A percentile compares a stretch with the other conserved stretches of the same genome.
These are phyloP conservation scores for Trissolcus basalis DNA, from an alignment of 1,140 invertebrate species.

Conservation along the genomic window DNA sequence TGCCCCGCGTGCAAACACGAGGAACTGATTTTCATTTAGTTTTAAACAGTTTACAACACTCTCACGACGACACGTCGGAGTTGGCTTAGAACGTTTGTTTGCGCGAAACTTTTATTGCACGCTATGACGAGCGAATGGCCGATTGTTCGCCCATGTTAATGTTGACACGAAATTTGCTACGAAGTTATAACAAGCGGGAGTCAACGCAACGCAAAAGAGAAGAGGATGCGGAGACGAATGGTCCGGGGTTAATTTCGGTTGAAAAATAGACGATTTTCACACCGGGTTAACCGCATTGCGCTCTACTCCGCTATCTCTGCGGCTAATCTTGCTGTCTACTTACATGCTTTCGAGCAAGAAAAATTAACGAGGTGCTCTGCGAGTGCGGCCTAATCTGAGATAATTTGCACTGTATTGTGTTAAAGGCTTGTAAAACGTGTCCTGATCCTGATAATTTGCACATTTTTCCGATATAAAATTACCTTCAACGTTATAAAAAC, in stretches of 20 bases:
- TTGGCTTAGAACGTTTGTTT: too few species aligned
- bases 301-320: slow-evolving; percentile 27
- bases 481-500: too few species aligned
- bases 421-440: not conserved
- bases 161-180: not conserved
- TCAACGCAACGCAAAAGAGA: too few species aligned
- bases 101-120: too few species aligned
- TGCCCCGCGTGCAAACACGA: slow-evolving; percentile 18
- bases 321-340: slow-evolving; percentile 51
- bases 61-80: not conserved
- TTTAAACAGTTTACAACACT: slow-evolving; percentile 11
- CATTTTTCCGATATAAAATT: too few species aligned
- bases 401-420: slow-evolving; percentile 35
- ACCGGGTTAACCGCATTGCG: slow-evolving; percentile 50
- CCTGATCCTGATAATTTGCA: too few species aligned
- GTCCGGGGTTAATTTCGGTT: slow-evolving; percentile 37
- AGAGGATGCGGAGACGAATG: slow-evolving; percentile 21
- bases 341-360: slow-evolving; percentile 36
- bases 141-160: not conserved
- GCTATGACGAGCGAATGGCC: not conserved
- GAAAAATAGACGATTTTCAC: slow-evolving; percentile 32
- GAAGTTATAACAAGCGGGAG: slow-evolving; percentile 10
- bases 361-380: slow-evolving; percentile 46
- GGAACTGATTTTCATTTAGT: slow-evolving; percentile 3
- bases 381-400: slow-evolving; percentile 39